These are phyloP conservation scores for Epistrophella euchroma DNA, from an alignment of 2,888 invertebrate species.

Conservation along the genomic window DNA sequence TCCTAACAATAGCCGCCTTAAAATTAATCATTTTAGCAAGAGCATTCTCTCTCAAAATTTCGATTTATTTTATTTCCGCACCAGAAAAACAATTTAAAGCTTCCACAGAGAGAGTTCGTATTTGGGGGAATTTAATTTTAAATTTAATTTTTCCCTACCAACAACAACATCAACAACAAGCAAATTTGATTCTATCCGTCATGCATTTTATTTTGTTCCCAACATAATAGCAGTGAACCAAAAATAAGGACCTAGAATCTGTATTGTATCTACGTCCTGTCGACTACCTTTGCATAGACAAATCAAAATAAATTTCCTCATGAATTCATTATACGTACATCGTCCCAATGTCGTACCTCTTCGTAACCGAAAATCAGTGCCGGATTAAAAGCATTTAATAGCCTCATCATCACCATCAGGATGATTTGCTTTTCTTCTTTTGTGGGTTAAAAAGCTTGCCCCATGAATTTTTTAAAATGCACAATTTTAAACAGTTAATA, in stretches of 20 bases:
- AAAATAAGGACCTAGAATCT: conserved; percentile 20
- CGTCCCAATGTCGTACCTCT: conserved; percentile 38
- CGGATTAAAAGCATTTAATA: neutral
- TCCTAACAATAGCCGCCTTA: neutral
- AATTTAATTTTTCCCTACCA: neutral
- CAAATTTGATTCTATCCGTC: neutral
- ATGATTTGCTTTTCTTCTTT: no score
- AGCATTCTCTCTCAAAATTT: neutral
- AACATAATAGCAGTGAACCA: conserved; percentile 9
- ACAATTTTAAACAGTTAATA: no score
- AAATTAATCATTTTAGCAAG: neutral
- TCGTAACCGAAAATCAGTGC: neutral
- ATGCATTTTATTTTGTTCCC: conserved; percentile 1
- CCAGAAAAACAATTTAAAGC: neutral
- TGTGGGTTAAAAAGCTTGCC: no score
- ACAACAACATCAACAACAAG: neutral
- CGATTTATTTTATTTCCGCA: neutral
- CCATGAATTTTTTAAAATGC: no score
- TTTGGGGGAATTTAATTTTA: neutral
- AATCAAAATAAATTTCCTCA: conserved; percentile 73
- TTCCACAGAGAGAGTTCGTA: neutral
- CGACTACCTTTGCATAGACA: conserved; percentile 59
- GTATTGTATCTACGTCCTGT: neutral
- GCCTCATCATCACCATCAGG: no score
- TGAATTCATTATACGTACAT: conserved; percentile 74